Percentiles rank a stretch among this genome's conserved stretches.
Conservation (phyloP, 2,888 invertebrate genomes). For the Hyalella azteca region DNA sequence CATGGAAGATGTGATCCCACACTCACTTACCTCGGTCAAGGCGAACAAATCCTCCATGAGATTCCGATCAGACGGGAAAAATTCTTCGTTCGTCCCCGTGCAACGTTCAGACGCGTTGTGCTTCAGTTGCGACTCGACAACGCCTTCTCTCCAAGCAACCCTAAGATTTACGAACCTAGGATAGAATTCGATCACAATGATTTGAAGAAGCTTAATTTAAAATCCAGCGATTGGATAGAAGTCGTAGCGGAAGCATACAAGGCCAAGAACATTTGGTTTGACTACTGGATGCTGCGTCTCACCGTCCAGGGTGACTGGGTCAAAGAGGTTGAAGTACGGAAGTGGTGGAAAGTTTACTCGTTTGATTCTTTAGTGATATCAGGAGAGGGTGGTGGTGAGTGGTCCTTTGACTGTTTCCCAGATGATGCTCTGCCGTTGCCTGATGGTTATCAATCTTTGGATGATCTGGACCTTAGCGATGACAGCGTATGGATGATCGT, state of each 20-base stretch:
- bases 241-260: slow-evolving; percentile 4
- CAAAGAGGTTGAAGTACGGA: slow-evolving; percentile 1
- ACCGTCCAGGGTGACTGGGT: neutral
- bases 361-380: slow-evolving; percentile 27
- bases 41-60: neutral
- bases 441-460: neutral
- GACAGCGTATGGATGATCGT: slow-evolving; percentile 7
- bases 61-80: slow-evolving; percentile 18
- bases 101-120: neutral
- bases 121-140: slow-evolving; percentile 25
- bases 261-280: neutral
- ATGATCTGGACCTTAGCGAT: neutral
- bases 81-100: neutral
- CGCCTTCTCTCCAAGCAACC: neutral
- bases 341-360: neutral
- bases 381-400: slow-evolving; percentile 22
- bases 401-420: slow-evolving; percentile 33
- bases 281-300: neutral
- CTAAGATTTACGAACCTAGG: neutral
- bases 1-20: neutral
- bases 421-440: neutral
- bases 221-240: neutral
- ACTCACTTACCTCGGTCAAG: slow-evolving; percentile 10
- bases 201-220: neutral
- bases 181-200: neutral